A percentile compares a stretch with the other conserved stretches of the same genome.
Evolutionary conservation across 1,140 invertebrate species (phyloP).

Genomic region (Muscidifurax raptorellus): DNA sequence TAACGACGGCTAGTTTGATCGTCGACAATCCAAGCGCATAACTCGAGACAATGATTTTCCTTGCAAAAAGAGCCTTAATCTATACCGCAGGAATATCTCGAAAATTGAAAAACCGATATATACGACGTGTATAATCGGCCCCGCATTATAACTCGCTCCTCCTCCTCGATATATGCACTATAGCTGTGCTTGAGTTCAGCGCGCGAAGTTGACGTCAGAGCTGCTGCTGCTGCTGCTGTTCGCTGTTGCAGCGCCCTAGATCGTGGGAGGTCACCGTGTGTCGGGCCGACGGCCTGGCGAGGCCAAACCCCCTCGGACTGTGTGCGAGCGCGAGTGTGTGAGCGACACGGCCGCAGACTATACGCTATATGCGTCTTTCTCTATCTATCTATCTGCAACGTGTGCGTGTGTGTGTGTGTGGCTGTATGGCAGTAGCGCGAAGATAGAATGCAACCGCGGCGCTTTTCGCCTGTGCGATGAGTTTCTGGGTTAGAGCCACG

Average conservation of each 20-base stretch:
- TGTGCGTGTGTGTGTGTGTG: constrained; percentile 39
- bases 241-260: constrained; percentile 75
- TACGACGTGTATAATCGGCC: no score
- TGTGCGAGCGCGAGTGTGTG: constrained; percentile 31
- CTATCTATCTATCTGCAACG: not conserved
- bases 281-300: constrained; percentile 75
- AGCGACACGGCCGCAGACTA: constrained; percentile 20
- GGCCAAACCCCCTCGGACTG: constrained; percentile 73
- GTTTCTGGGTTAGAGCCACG: constrained; percentile 66
- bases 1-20: no score
- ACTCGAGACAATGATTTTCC: no score
- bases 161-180: not conserved
- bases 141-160: not conserved
- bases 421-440: not conserved
- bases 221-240: constrained; percentile 50
- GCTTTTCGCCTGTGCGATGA: not conserved
- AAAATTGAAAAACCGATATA: not conserved
- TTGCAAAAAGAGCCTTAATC: no score
- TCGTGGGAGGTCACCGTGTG: constrained; percentile 75
- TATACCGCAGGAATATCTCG: no score
- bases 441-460: not conserved
- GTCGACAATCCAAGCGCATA: no score
- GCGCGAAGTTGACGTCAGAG: constrained; percentile 71
- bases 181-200: not conserved
- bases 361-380: constrained; percentile 38